Evolutionary conservation across 2,888 invertebrate species (phyloP).

Genomic region (Leucophenga maculata): DNA sequence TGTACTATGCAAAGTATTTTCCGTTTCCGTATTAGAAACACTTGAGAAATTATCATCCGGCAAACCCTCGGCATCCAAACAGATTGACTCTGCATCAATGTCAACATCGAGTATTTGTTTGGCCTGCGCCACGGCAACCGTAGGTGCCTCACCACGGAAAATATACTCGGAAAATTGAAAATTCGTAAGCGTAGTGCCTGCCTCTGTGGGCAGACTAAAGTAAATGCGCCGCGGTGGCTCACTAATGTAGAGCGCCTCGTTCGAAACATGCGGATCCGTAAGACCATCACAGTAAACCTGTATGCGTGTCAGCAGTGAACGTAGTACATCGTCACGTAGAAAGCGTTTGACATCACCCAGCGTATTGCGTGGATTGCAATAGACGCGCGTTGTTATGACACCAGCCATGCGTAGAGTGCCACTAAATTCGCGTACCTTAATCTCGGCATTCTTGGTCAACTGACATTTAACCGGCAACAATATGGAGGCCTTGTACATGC

Average conservation of each 20-base stretch:
- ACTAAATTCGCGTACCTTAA: conserved; percentile 63
- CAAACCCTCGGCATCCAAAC: conserved; percentile 83
- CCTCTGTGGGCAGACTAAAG: conserved; percentile 77
- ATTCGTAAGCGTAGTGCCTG: conserved; percentile 53
- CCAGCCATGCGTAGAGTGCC: conserved; percentile 68
- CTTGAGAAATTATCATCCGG: conserved; percentile 78
- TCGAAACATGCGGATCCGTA: conserved; percentile 73
- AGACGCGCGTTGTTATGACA: conserved; percentile 76
- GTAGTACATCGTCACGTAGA: conserved; percentile 86
- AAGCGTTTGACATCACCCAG: conserved; percentile 82
- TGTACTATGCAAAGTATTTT: conserved; percentile 73
- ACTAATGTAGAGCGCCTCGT: conserved; percentile 77
- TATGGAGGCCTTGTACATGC: conserved; percentile 75
- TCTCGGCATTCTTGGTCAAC: conserved; percentile 44
- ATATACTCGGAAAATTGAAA: conserved; percentile 90
- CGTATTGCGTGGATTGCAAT: conserved; percentile 83
- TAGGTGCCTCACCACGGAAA: conserved; percentile 90
- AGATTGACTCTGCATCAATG: conserved; percentile 80
- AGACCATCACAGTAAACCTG: conserved; percentile 95
- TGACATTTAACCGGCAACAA: conserved; percentile 81
- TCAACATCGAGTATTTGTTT: conserved; percentile 86
- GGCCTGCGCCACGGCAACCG: conserved; percentile 85
- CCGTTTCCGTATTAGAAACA: conserved; percentile 35
- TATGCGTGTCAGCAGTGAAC: conserved; percentile 87
- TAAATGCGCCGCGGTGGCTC: conserved; percentile 91